Conservation (phyloP, 2,113 vertebrate species). For the Neomonachus schauinslandi region DNA sequence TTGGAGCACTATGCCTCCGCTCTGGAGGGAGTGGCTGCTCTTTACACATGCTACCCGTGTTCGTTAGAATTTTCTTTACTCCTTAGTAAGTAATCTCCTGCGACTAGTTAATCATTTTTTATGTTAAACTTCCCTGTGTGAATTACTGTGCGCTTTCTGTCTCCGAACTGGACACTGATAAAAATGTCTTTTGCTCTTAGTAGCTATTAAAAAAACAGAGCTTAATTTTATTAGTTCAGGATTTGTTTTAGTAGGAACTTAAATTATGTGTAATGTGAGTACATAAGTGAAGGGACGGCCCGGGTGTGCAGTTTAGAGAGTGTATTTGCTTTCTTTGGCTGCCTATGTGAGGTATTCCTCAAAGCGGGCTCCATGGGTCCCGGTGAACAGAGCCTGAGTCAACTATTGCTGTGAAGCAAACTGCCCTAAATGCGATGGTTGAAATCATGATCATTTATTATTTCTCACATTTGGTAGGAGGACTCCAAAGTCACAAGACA, state of each 20-base stretch:
- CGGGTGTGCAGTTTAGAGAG: neutral
- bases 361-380: neutral
- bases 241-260: conserved; percentile 52
- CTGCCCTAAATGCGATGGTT: neutral
- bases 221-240: conserved; percentile 51
- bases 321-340: conserved; percentile 60
- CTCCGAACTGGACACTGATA: neutral
- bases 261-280: conserved; percentile 31
- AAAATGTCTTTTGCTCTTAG: conserved; percentile 35
- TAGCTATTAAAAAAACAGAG: neutral
- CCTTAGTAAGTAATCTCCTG: neutral
- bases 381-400: neutral
- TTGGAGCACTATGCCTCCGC: neutral
- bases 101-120: conserved; percentile 29
- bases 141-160: neutral
- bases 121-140: neutral
- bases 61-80: conserved; percentile 21
- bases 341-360: neutral
- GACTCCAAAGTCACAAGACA: neutral
- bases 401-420: neutral
- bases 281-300: neutral
- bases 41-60: neutral
- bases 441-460: neutral
- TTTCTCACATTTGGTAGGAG: neutral
- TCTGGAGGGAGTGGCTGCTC: neutral